These are phyloP conservation scores for Sitophilus oryzae DNA, from an alignment of 1,140 invertebrate genomes.

Conservation along the genomic window DNA sequence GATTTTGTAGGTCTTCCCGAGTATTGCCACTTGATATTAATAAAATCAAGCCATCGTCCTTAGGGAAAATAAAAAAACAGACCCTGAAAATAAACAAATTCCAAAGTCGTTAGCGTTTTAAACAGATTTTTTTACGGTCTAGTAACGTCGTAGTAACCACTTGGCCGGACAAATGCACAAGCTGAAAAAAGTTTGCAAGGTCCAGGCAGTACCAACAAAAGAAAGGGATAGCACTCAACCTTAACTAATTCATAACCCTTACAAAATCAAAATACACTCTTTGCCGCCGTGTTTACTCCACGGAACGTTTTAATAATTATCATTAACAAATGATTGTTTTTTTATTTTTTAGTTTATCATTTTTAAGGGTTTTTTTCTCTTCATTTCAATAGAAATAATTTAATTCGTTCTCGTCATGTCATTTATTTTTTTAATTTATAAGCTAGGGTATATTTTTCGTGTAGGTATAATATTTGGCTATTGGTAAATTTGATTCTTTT, in stretches of 20 bases:
- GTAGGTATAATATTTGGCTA: too few relatives aligned
- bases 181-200: constrained; percentile 23
- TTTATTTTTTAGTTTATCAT: not conserved
- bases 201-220: constrained; percentile 10
- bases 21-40: constrained; percentile 1
- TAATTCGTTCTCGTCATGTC: too few relatives aligned
- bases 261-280: constrained; percentile 19
- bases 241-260: constrained; percentile 25
- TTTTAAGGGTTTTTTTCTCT: not conserved
- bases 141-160: constrained; percentile 1
- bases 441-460: too few relatives aligned
- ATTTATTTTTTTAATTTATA: too few relatives aligned
- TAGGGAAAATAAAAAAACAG: constrained; percentile 8
- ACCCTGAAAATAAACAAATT: not conserved
- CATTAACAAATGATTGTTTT: constrained; percentile 5
- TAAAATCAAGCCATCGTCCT: not conserved
- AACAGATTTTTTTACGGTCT: constrained; percentile 20
- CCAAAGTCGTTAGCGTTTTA: not conserved
- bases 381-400: too few relatives aligned
- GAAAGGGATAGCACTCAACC: constrained; percentile 21
- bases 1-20: constrained; percentile 13
- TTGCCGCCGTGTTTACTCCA: constrained; percentile 10
- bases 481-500: too few relatives aligned
- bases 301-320: constrained; percentile 21
- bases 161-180: constrained; percentile 8